These are phyloP conservation scores for Dolichopus griseipennis DNA, from an alignment of 2,888 invertebrate genomes.

Conservation along the genomic window DNA sequence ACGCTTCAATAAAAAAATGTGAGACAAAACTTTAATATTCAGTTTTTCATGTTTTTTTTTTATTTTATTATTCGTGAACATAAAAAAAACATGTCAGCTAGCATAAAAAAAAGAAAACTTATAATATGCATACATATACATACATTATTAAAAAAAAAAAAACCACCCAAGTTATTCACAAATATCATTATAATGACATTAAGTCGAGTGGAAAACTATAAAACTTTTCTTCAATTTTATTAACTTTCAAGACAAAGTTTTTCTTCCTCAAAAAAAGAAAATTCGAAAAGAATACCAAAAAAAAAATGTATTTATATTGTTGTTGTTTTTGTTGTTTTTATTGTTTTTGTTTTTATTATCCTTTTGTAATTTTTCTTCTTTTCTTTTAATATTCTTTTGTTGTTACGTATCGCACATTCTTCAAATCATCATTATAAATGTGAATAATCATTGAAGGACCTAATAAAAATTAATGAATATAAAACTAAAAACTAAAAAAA, in stretches of 20 bases:
- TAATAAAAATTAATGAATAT: not conserved
- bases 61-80: no score
- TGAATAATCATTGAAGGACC: slow-evolving; percentile 5
- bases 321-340: no score
- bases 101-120: not conserved
- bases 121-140: not conserved
- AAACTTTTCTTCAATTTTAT: not conserved
- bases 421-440: slow-evolving; percentile 2
- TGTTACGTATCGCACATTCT: not conserved
- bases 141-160: not conserved
- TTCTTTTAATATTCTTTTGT: not conserved
- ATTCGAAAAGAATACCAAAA: not conserved
- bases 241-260: not conserved
- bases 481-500: not conserved
- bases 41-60: no score
- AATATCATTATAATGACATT: not conserved
- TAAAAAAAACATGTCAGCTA: no score
- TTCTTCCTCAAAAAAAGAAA: not conserved
- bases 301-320: not conserved
- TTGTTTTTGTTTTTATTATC: not conserved
- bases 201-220: slow-evolving; percentile 3
- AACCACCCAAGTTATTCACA: not conserved
- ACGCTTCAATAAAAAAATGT: no score
- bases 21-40: no score
- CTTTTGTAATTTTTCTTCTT: not conserved